A percentile compares a stretch with the other conserved stretches of the same genome.
phyloP scores from a whole-genome alignment of 1,140 invertebrate genomes.

The Heliconius hewitsoni region DNA sequence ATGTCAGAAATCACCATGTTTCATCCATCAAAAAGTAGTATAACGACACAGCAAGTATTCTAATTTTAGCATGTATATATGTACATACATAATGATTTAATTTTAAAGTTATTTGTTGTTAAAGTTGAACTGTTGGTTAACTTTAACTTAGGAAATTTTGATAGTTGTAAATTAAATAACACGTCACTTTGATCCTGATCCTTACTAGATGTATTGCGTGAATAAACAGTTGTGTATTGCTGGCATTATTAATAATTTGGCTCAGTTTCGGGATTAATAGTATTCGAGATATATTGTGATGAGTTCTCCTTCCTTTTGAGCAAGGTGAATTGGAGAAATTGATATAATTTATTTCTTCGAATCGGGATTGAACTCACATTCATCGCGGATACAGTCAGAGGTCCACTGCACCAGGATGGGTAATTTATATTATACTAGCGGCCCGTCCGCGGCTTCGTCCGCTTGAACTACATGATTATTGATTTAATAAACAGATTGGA shows the following conservation, averaged over 20 bases:
- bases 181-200: background rate
- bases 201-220: background rate
- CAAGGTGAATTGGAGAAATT: no score
- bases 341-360: no score
- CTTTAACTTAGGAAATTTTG: background rate
- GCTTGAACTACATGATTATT: no score
- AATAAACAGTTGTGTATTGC: background rate
- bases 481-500: no score
- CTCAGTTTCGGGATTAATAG: no score
- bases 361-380: no score
- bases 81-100: background rate
- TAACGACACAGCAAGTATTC: background rate
- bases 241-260: background rate
- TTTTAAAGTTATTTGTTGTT: background rate
- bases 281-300: no score
- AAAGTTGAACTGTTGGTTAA: background rate
- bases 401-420: no score
- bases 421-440: no score
- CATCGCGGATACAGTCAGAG: no score
- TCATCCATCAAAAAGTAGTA: background rate
- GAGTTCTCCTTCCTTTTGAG: no score
- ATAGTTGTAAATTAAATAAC: background rate
- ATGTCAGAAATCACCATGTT: background rate
- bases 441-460: no score
- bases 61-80: background rate